These are phyloP conservation scores for Galaxias olidus DNA, from an alignment of 2,797 vertebrate species.

Conservation along the genomic window DNA sequence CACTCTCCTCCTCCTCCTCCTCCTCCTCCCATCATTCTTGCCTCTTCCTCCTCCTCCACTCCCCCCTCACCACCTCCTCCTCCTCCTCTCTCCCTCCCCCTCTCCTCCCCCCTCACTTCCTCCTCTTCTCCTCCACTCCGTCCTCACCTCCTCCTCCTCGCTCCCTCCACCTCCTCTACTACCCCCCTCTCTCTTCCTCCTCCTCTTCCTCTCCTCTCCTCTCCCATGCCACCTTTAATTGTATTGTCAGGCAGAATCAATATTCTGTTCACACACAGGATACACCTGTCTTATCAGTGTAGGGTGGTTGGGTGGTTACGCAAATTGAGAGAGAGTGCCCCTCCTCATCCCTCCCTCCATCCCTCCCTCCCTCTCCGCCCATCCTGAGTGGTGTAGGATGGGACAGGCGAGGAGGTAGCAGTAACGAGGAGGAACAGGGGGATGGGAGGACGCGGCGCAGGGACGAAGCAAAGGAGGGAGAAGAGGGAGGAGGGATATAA, in stretches of 20 bases:
- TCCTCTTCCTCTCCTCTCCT: slow-evolving; percentile 8
- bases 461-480: not conserved
- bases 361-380: not conserved
- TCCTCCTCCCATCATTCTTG: not conserved
- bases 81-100: not conserved
- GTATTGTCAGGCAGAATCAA: slow-evolving; percentile 34
- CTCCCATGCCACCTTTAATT: slow-evolving; percentile 28
- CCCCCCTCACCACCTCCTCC: no score
- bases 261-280: slow-evolving; percentile 12
- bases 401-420: slow-evolving; percentile 1
- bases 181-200: not conserved
- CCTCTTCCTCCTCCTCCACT: no score
- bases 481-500: not conserved
- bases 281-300: slow-evolving; percentile 15
- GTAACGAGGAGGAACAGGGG: not conserved
- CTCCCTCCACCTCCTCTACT: not conserved
- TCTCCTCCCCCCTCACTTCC: slow-evolving; percentile 13
- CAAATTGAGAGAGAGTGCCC: not conserved
- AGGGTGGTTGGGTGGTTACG: not conserved
- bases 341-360: not conserved
- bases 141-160: no score
- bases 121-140: no score
- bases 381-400: slow-evolving; percentile 7
- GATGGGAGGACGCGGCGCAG: not conserved
- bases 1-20: not conserved